Base-by-base conservation (phyloP, 35 echinoderm and acorn worm genomes). In the Anneissia japonica region DNA sequence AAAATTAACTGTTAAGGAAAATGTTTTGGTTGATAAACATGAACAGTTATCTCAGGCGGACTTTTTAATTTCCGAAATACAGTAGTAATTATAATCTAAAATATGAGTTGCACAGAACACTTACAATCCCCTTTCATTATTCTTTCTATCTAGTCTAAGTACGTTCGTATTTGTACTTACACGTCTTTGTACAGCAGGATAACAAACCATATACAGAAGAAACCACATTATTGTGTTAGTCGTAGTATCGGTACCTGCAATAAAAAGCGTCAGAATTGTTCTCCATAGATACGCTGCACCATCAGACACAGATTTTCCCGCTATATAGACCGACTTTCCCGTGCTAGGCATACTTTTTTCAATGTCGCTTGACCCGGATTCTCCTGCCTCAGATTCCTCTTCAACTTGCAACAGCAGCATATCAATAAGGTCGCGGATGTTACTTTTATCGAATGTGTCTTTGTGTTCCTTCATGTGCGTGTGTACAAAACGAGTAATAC, bases 351-450 rank as follows among this genome's bases (percentile, higher is more conserved):
- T 14, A 43, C 14, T 43, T 45, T 45, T 45, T 45, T 45, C 16
- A 4, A 16, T 16, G 40, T 45, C 40, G 16, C 16, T 7, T 7
- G 5, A 7, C 5, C 40, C 40, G 40, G 5, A 7, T 45, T 45
- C 40, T 16, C 5, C 16, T 4, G 4, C 16, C 4, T 4, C 5
- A 45, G 40, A 45, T 45, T 45, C 40, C 21, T 64, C 10, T 23
- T 64, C 26, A 23, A 64, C 7, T 64, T 64, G 51, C 21, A 64
- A 23, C 11, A 93, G 82, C 33, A 74, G 90, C 26, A 84, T 72
- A 34, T 84, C 83, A 38, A 93, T 89, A 32, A 93, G 34, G 83
- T 93, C 87, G 31, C 77, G 82, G 14, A 76, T 43, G 39, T 86
- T 36, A 37, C 86, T 51, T 14, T 39, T 41, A 84, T 89, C 87